Evolutionary conservation across 2,797 vertebrate genomes (phyloP).

Genomic region (Acanthurus leucopareius): DNA sequence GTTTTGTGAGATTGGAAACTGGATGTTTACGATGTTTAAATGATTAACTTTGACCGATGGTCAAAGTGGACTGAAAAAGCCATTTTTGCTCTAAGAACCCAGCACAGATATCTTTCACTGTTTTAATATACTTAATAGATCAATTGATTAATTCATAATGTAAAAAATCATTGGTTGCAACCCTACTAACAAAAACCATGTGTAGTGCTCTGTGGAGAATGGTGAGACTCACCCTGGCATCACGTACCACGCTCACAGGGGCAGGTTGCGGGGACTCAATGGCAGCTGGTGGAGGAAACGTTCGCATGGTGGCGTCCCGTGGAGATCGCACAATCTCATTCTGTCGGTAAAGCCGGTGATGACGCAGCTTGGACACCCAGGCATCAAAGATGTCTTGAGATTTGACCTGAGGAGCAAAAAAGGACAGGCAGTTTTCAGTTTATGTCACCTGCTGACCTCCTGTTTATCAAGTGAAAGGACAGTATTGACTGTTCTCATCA

Average conservation of each 20-base stretch:
- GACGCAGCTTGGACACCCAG: slow-evolving; percentile 96
- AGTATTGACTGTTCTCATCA: not conserved
- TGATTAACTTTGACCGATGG: too few species aligned
- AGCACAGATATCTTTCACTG: not conserved
- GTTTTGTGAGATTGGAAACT: not conserved
- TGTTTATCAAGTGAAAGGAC: slow-evolving; percentile 10
- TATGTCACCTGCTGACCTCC: not conserved
- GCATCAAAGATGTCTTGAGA: slow-evolving; percentile 97
- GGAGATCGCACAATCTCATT: slow-evolving; percentile 99
- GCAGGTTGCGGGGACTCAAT: slow-evolving; percentile 92
- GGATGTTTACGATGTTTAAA: not conserved
- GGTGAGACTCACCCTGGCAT: slow-evolving; percentile 89
- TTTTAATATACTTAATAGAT: not conserved
- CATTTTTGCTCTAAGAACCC: not conserved
- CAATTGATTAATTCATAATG: not conserved
- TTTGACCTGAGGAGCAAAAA: slow-evolving; percentile 88
- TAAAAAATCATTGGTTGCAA: not conserved
- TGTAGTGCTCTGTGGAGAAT: too few species aligned
- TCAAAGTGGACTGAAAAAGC: not conserved
- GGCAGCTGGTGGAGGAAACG: slow-evolving; percentile 91
- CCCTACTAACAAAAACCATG: too few species aligned
- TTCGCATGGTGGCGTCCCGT: slow-evolving; percentile 92
- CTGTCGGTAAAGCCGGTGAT: slow-evolving; percentile 96
- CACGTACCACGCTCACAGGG: slow-evolving; percentile 82
- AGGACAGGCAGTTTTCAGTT: not conserved